Evolutionary conservation across 2,888 invertebrate species (phyloP), one percentile per base, ranked within the genome.

Genomic region (Strigamia transsilvanica): DNA sequence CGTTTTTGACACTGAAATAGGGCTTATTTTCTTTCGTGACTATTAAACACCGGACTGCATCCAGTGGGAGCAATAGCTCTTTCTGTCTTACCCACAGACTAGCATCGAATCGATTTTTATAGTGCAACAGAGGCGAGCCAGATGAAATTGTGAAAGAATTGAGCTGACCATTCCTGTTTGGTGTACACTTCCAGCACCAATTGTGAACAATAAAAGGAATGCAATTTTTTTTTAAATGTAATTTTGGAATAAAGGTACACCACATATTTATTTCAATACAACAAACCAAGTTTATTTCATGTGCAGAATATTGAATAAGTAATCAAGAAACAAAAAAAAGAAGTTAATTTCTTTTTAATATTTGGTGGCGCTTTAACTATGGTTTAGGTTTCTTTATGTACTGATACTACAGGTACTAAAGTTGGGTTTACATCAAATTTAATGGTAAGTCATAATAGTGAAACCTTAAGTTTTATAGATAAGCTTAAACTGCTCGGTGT

Each of bases 21-120:
- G 32, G 73, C 73, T 73, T 73, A 73, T 73, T 73, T 73, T 73
- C 73, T 73, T 73, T 73, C 73, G 73, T 73, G 73, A 73, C 73
- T 73, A 73, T 73, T 73, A 73, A 73, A 73, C 73, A 73, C 73
- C 73, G 73, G 73, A 73, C 73, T 73, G 73, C 73, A 73, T 73
- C 73, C 73, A 73, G 73, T 73, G 73, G 73, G 73, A 73, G 73
- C 73, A 32, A 73, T 73, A 73, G 73, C 73, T 73, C 73, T 73
- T 73, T 12, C 73, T 73, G 73, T 73, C 73, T 73, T 73, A 73
- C 73, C 32, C 73, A 73, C 73, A 73, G 9, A 27, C 73, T 12
- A 73, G 73, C 73, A 73, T 27, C 32, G 73, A 73, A 73, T 73
- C 73, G 73, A 73, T 73, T 73, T 73, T 73, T 73, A 73, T 73